Base-by-base conservation (phyloP, 1,140 invertebrate species). In the Phortica variegata region DNA sequence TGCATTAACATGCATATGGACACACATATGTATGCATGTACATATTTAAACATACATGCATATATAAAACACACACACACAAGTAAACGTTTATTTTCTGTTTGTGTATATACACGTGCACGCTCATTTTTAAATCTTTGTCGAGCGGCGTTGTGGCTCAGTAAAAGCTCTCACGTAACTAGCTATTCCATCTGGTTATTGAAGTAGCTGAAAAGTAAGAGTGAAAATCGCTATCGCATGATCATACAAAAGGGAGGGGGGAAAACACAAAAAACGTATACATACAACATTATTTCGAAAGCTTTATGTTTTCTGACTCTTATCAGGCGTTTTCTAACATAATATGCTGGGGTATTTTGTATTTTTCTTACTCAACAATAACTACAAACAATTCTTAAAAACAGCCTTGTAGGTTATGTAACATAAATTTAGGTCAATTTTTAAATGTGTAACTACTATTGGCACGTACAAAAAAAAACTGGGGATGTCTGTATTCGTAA, bases 341-440 rank as follows among this genome's bases (percentile, higher is more conserved):
- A 8, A 31, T 7, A 31, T 8, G 29, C 7, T 8, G 7, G 12
- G 7, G 7, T 31, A 12, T 31, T 31, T 7, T 8, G 12, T 31
- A 31, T 31, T 8, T 31, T 31, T n/a, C n/a, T n/a, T n/a, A n/a
- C n/a, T n/a, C n/a, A n/a, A n/a, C n/a, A n/a, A n/a, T n/a, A n/a
- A n/a, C n/a, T n/a, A n/a, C n/a, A n/a, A n/a, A n/a, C n/a, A n/a
- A n/a, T n/a, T n/a, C n/a, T n/a, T n/a, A n/a, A n/a, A n/a, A n/a
- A n/a, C n/a, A 31, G 12, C 7, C 29, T 8, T 31, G 7, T 31
- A 50, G 53, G 61, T 68, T 68, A 68, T 68, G 65, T 68, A 68
- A 68, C 63, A 58, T 54, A 68, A 68, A 68, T 68, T 68, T 68
- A 60, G 63, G 63, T 68, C 63, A 26, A 68, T 59, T 68, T 68